Conservation (phyloP, 2,888 invertebrate genomes). For the Helicoverpa assulta region DNA sequence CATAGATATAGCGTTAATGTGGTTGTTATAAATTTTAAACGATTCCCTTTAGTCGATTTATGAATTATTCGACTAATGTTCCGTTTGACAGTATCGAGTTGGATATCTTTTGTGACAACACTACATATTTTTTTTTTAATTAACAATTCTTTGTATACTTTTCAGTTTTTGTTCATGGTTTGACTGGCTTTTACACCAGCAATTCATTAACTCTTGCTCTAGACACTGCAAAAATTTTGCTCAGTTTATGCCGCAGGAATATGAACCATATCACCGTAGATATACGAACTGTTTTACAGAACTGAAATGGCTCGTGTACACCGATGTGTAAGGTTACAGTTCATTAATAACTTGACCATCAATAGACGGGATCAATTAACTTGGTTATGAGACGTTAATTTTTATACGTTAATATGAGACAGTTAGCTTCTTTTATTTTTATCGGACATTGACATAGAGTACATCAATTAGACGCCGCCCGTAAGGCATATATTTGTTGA, state of each 20-base stretch:
- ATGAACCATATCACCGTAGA: constrained; percentile 10
- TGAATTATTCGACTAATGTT: constrained; percentile 42
- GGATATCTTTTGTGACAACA: constrained; percentile 3
- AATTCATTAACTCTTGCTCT: constrained; percentile 9
- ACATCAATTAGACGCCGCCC: no score
- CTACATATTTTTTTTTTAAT: background rate
- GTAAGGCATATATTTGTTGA: no score
- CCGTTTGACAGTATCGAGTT: constrained; percentile 15
- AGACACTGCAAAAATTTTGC: constrained; percentile 10
- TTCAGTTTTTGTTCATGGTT: background rate
- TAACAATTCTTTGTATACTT: background rate
- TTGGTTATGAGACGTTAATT: constrained; percentile 8
- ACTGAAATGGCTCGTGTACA: constrained; percentile 35
- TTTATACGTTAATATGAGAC: constrained; percentile 1
- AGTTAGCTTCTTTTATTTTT: background rate
- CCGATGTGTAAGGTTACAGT: constrained; percentile 29
- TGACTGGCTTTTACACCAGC: constrained; percentile 5
- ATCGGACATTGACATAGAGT: background rate
- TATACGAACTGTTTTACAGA: constrained; percentile 35
- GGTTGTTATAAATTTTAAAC: constrained; percentile 43
- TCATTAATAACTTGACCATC: constrained; percentile 31
- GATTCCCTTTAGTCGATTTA: constrained; percentile 41
- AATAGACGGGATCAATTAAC: constrained; percentile 21
- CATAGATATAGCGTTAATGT: constrained; percentile 47
- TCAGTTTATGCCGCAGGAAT: constrained; percentile 35